Evolutionary conservation across 2,113 vertebrate species (phyloP).

Genomic region (Brevimyrus niger): DNA sequence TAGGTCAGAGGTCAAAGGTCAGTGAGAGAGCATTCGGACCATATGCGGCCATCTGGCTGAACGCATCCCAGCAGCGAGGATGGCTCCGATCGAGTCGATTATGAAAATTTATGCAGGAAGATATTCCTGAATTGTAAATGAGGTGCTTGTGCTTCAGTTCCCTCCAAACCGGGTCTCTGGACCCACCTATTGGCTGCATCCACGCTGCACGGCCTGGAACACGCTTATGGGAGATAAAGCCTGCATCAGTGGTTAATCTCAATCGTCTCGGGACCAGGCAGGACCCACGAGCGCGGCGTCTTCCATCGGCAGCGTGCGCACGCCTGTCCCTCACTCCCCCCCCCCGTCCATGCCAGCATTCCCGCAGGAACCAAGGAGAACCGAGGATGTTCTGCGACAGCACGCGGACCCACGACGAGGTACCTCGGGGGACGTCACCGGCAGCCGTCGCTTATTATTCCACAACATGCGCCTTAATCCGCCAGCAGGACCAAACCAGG

Average conservation of each 20-base stretch:
- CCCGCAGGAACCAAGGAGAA: neutral
- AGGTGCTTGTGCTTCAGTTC: neutral
- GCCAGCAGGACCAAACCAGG: neutral
- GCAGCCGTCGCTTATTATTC: neutral
- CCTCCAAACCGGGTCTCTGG: neutral
- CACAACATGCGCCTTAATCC: neutral
- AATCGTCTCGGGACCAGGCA: neutral
- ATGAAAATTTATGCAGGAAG: slow-evolving; percentile 13
- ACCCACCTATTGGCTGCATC: neutral
- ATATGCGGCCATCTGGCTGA: slow-evolving; percentile 8
- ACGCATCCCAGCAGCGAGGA: slow-evolving; percentile 4
- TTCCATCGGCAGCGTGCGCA: neutral
- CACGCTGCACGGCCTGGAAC: neutral
- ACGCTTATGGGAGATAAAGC: neutral
- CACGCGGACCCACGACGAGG: neutral
- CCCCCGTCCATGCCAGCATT: neutral
- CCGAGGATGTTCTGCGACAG: neutral
- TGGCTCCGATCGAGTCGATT: neutral
- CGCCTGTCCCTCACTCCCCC: neutral
- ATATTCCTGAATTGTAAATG: slow-evolving; percentile 2
- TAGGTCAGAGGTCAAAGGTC: slow-evolving; percentile 10
- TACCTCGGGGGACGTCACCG: neutral
- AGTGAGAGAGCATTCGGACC: neutral
- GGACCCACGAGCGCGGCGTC: neutral
- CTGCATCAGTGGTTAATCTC: neutral